Base-by-base conservation (phyloP, 2,797 vertebrate genomes). In the Dendrocincla tyrannina region DNA sequence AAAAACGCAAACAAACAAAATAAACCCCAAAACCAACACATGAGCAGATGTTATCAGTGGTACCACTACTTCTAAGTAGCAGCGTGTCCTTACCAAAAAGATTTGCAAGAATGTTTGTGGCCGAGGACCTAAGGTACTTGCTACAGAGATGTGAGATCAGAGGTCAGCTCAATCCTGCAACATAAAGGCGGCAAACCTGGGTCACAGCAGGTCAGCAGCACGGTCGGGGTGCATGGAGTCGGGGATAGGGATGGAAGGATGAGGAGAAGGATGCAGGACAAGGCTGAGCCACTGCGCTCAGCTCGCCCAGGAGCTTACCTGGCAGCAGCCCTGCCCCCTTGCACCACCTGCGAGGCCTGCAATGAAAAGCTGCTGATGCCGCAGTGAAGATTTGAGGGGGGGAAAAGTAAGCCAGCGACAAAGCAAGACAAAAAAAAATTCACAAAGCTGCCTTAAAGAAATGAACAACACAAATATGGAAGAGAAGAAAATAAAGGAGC, bases 81-180 rank as follows among this genome's bases (percentile, higher is more conserved):
- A 86, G 88, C 4, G 0, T 55, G 89, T 97, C 97, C 98, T 99
- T 99, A 99, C 98, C 98, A 98, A 97, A 95, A 97, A 94, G 96
- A 78, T 97, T 97, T 98, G 98, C 97, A 98, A 98, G 98, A 96
- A 93, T 95, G 92, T 97, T 97, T 98, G 98, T 97, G 98, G 95
- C 97, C 95, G 95, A 95, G 98, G 92, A 97, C 98, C 96, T 98
- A 98, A 97, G 97, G 98, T 96, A 94, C 97, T 97, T 67, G 98
- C 98, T 98, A 99, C 96, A 99, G 98, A 97, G 98, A 98, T 94
- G 99, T 99, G 98, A 99, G 98, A 97, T 99, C 99, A 98, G 98
- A 98, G 92, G 99, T 99, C 97, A 99, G 98, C 98, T 99, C 99
- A 98, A 99, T 98, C 98, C 99, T 99, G 99, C 95, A 98, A 99